Conservation (phyloP, 2,797 vertebrate genomes). For the Botia almorhae region DNA sequence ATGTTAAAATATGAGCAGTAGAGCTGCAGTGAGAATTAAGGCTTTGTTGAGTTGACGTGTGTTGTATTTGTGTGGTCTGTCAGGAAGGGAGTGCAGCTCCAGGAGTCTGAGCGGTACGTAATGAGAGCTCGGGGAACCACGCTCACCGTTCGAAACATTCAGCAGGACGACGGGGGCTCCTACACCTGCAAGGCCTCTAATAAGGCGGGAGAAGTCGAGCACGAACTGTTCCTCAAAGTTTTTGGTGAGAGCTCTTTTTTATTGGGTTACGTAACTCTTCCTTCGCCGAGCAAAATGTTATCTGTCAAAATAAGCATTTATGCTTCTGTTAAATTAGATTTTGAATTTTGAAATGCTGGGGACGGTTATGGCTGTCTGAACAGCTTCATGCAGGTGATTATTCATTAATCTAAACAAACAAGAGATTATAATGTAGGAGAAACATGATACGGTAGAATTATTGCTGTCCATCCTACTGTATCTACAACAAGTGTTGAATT, state of each 20-base stretch:
- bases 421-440: neutral
- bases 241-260: conserved; percentile 84
- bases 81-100: conserved; percentile 89
- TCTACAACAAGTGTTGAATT: neutral
- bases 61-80: conserved; percentile 51
- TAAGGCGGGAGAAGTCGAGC: conserved; percentile 92
- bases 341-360: neutral
- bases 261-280: neutral
- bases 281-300: neutral
- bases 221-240: conserved; percentile 91
- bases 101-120: conserved; percentile 87
- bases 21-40: neutral
- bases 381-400: neutral
- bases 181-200: conserved; percentile 91
- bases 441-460: neutral
- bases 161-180: conserved; percentile 84
- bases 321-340: neutral
- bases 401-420: neutral
- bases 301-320: conserved; percentile 15
- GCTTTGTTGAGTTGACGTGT: conserved; percentile 4
- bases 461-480: neutral
- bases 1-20: neutral
- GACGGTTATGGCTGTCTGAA: neutral
- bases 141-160: conserved; percentile 88
- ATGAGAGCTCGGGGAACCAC: conserved; percentile 80